phyloP scores from a whole-genome alignment of 1,140 invertebrate species.

The Zaprionus davidi region DNA sequence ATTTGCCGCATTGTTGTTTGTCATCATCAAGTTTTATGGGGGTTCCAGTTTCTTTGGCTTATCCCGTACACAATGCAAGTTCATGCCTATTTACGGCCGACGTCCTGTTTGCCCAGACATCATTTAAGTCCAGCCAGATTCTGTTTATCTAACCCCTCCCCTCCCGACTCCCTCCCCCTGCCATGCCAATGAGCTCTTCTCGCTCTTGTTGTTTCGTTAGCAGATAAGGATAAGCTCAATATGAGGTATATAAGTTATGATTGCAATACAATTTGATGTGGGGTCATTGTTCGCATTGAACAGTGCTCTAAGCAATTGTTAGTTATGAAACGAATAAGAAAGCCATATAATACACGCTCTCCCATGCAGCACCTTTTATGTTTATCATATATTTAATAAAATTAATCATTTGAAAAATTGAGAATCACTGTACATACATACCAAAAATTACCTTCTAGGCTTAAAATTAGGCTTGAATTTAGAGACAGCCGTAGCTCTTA shows the following conservation, averaged over 20 bases:
- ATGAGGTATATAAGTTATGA: constrained; percentile 50
- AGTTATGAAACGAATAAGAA: neutral
- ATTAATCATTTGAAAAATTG: no score
- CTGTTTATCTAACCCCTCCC: constrained; percentile 20
- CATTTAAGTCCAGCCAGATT: constrained; percentile 33
- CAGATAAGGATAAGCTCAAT: constrained; percentile 21
- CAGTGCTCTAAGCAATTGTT: neutral
- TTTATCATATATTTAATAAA: neutral
- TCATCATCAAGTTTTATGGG: constrained; percentile 73
- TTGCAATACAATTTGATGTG: constrained; percentile 43
- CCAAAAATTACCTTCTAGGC: no score
- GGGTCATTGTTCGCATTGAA: neutral
- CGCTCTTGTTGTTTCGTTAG: constrained; percentile 31
- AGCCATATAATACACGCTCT: no score
- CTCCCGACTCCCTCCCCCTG: neutral
- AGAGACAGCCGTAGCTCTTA: neutral
- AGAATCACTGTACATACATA: no score
- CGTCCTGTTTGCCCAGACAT: constrained; percentile 42
- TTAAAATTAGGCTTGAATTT: no score
- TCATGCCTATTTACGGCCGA: constrained; percentile 59
- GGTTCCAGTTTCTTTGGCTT: constrained; percentile 47
- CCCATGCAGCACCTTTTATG: no score
- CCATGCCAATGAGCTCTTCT: neutral
- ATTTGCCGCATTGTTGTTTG: constrained; percentile 58
- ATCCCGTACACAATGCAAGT: constrained; percentile 53